Base-by-base conservation (phyloP, 2,797 vertebrate genomes). In the Rhabdophis nuchalis region DNA sequence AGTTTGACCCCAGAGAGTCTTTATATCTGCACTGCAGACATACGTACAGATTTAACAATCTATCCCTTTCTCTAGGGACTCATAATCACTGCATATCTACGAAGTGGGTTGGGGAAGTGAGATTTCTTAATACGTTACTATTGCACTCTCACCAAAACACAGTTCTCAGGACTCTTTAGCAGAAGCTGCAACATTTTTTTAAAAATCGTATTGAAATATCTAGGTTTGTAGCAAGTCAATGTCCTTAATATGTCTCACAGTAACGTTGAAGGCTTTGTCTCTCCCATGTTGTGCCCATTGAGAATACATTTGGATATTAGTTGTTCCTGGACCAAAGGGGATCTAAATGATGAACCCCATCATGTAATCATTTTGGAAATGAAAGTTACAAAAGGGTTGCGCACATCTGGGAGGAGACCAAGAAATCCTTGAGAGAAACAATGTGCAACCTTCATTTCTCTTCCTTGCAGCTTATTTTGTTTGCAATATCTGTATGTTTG, bases 281-380 rank as follows among this genome's bases (percentile, higher is more conserved):
- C 25, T 86, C 16, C 25, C 18, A n/a, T 64, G 27, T 41, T 32
- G 54, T 23, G 41, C 11, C 3, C 16, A 0, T 85, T 61, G 56
- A 85, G 57, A 14, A 27, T 54, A 32, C 8, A 52, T 89, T 89
- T n/a, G 56, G 53, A 64, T 54, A 9, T 87, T n/a, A 52, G n/a
- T 85, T 41, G 54, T 46, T 41, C n/a, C 46, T 86, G 87, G 91
- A n/a, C 56, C 87, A 92, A 92, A 92, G 57, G 58, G 32, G 58
- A 46, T 64, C 52, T 64, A 61, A 32, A 56, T 92, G 20, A 46
- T 27, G 4, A 46, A 25, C 11, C 29, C 10, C 14, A 1, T 46
- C 32, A 18, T 36, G 27, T 85, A 32, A 36, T 53, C 46, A 82
- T 57, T 60, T 32, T 32, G 32, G 27, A 23, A 36, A 57, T 29